Percentiles rank a stretch among this genome's conserved stretches.
Evolutionary conservation across 2,888 invertebrate species (phyloP).

Genomic region (Drosophila buzzatii): DNA sequence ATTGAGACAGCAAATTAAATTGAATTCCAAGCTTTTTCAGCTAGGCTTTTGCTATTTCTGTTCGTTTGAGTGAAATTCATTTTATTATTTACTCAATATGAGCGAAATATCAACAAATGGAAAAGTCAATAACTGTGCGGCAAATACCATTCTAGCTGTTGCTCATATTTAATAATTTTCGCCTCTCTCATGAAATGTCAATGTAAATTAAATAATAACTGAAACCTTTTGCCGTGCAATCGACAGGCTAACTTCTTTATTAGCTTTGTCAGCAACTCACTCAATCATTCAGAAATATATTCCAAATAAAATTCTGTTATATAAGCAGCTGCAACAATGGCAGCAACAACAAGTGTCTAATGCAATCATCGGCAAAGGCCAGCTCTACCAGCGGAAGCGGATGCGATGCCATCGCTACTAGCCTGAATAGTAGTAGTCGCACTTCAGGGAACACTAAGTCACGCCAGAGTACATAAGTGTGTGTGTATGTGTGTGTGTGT

Average conservation of each 20-base stretch:
- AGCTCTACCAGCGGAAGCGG: slow-evolving; percentile 5
- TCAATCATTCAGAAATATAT: slow-evolving; percentile 1
- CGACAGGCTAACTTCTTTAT: not conserved
- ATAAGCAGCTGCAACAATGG: not conserved
- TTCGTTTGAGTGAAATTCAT: not conserved
- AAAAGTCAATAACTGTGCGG: not conserved
- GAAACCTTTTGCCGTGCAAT: not conserved
- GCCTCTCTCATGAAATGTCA: not conserved
- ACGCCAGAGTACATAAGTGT: not conserved
- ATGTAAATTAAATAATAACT: not conserved
- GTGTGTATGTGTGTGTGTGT: slow-evolving; percentile 22
- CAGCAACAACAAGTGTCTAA: slow-evolving; percentile 31
- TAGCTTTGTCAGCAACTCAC: slow-evolving; percentile 1
- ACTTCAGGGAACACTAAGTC: slow-evolving; percentile 30
- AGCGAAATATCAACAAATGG: not conserved
- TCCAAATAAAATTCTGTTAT: slow-evolving; percentile 3
- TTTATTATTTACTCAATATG: not conserved
- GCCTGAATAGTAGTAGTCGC: not conserved
- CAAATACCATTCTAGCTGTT: not conserved
- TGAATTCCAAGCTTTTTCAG: not conserved
- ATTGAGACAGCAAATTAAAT: not conserved
- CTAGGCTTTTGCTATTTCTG: not conserved
- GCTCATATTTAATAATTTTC: not conserved
- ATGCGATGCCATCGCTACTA: not conserved
- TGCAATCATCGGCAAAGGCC: slow-evolving; percentile 38